A percentile compares a stretch with the other conserved stretches of the same genome.
These are phyloP conservation scores for Cheilosia grossa DNA, from an alignment of 2,888 invertebrate species.

Conservation along the genomic window DNA sequence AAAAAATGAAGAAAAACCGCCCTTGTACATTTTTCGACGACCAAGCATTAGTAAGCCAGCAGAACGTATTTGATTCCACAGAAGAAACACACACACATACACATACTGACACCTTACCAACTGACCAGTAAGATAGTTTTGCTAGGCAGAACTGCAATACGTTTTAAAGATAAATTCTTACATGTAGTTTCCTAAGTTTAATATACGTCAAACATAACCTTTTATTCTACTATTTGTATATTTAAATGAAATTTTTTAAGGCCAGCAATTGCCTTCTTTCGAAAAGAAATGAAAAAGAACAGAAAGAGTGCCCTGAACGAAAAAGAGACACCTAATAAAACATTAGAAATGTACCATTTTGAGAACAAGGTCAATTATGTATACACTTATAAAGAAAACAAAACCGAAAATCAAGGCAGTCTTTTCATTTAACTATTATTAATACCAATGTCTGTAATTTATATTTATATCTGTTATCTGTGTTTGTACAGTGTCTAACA, in stretches of 20 bases:
- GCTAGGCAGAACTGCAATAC: conserved; percentile 63
- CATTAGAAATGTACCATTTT: conserved; percentile 12
- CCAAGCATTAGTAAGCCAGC: conserved; percentile 17
- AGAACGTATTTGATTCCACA: conserved; percentile 41
- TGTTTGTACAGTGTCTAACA: not conserved
- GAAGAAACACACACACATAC: conserved; percentile 14
- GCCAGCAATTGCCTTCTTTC: conserved; percentile 61
- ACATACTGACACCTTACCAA: conserved; percentile 59
- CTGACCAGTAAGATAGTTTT: conserved; percentile 71
- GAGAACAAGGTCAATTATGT: conserved; percentile 62
- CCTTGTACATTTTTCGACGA: conserved; percentile 45
- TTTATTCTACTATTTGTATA: conserved; percentile 54
- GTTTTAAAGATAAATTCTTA: conserved; percentile 33
- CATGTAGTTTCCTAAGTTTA: conserved; percentile 58
- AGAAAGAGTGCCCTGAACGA: not conserved
- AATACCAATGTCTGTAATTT: conserved; percentile 10
- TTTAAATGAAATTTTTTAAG: conserved; percentile 43
- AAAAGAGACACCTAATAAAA: conserved; percentile 2
- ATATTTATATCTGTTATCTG: conserved; percentile 29
- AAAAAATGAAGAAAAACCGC: not conserved
- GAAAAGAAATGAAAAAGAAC: conserved; percentile 16
- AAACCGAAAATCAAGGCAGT: conserved; percentile 11
- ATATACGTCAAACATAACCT: conserved; percentile 39
- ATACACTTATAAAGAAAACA: conserved; percentile 14
- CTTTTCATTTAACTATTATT: conserved; percentile 6